These are phyloP conservation scores for Agapostemon virescens DNA, from an alignment of 2,888 invertebrate species.

Conservation along the genomic window DNA sequence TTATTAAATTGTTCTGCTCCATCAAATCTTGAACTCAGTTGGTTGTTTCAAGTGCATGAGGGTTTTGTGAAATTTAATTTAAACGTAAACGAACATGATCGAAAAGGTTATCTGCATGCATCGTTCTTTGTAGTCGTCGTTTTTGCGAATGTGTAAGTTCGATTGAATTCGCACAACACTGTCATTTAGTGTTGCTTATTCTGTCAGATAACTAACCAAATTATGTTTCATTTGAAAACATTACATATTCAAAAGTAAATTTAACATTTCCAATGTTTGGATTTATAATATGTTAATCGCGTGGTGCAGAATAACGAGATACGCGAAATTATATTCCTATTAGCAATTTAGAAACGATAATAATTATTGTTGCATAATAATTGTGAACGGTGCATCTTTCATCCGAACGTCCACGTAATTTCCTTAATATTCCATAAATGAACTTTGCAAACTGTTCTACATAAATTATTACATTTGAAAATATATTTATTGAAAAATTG, in stretches of 20 bases:
- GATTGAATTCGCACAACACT: background rate
- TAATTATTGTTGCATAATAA: background rate
- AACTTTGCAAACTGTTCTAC: background rate
- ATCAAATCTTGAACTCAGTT: no score
- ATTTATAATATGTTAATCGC: background rate
- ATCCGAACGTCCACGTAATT: background rate
- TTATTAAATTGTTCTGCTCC: no score
- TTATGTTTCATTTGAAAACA: constrained; percentile 1
- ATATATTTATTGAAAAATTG: background rate
- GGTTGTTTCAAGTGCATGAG: no score
- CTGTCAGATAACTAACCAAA: background rate
- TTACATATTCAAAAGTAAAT: background rate
- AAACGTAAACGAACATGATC: background rate
- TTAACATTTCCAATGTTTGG: background rate
- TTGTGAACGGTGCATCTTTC: background rate
- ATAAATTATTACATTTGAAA: background rate
- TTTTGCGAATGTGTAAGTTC: background rate
- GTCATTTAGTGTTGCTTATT: background rate
- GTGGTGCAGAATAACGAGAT: background rate
- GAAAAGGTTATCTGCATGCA: background rate
- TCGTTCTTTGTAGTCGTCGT: background rate
- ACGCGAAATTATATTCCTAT: background rate
- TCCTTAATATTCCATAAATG: background rate
- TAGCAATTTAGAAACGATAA: background rate
- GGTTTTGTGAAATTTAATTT: background rate